Evolutionary conservation across 2,888 invertebrate species (phyloP).

Genomic region (Synanthedon myopaeformis): DNA sequence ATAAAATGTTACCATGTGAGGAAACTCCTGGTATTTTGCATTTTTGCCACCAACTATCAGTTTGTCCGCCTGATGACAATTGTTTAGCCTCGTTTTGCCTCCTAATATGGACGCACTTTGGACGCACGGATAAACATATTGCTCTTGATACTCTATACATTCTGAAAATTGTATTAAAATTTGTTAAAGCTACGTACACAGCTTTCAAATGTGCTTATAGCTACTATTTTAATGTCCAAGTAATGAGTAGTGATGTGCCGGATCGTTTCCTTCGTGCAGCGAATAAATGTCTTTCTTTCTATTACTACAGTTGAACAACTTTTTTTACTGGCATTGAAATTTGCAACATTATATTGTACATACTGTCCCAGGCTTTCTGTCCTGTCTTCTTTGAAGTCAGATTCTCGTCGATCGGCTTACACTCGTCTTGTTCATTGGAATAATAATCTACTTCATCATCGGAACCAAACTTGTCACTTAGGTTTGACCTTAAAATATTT

Average conservation of each 20-base stretch:
- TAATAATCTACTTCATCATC: not conserved
- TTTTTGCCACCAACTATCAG: constrained; percentile 29
- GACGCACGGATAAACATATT: constrained; percentile 29
- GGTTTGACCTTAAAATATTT: not conserved
- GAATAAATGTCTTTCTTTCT: no score
- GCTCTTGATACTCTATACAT: constrained; percentile 38
- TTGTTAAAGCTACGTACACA: no score
- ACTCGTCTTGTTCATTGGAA: constrained; percentile 6
- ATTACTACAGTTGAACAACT: no score
- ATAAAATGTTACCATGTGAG: constrained; percentile 26
- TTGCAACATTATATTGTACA: constrained; percentile 10
- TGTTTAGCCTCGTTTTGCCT: constrained; percentile 13
- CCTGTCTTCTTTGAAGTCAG: constrained; percentile 24
- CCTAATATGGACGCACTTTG: constrained; percentile 15
- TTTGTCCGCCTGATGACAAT: constrained; percentile 27
- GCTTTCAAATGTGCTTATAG: not conserved
- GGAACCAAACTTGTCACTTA: not conserved
- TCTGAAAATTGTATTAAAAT: constrained; percentile 16
- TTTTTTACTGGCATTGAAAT: no score
- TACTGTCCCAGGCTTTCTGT: constrained; percentile 37
- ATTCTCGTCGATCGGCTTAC: constrained; percentile 13
- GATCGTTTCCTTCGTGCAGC: no score
- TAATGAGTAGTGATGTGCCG: no score
- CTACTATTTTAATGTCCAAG: no score
- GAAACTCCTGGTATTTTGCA: constrained; percentile 23